Conservation (phyloP, 1,140 invertebrate species). For the Cherax destructor region DNA sequence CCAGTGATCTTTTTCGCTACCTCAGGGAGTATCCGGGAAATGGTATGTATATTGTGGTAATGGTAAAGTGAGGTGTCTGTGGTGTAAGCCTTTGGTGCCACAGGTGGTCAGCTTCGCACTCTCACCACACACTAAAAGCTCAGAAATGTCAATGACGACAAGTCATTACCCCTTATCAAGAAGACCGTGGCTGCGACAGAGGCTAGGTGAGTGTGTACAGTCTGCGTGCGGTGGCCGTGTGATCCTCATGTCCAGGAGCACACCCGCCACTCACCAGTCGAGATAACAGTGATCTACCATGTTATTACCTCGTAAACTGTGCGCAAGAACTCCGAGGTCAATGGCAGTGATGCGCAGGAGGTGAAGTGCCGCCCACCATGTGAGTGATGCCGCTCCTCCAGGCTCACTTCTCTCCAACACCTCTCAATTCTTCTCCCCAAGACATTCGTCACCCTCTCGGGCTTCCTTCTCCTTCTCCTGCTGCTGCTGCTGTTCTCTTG, state of each 20-base stretch:
- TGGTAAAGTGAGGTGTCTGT: neutral
- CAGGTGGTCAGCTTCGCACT: neutral
- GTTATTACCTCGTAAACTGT: constrained; percentile 23
- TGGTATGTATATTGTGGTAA: neutral
- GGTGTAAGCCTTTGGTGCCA: neutral
- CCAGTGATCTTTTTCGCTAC: constrained; percentile 21
- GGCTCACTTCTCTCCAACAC: constrained; percentile 12
- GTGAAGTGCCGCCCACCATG: constrained; percentile 13
- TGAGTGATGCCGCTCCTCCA: constrained; percentile 7
- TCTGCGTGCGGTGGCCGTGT: neutral
- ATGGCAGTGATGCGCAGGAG: neutral
- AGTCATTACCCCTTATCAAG: neutral
- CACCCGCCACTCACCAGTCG: neutral
- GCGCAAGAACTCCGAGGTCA: constrained; percentile 11
- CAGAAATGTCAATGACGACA: constrained; percentile 14
- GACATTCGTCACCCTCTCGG: neutral
- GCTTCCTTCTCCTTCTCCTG: no score
- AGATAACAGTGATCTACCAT: constrained; percentile 33
- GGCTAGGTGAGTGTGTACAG: neutral
- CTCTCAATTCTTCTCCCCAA: constrained; percentile 21
- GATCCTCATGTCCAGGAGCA: neutral
- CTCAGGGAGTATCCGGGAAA: constrained; percentile 11
- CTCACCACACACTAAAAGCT: neutral
- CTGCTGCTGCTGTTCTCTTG: neutral
- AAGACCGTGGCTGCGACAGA: neutral